phyloP scores from a whole-genome alignment of 1,140 invertebrate genomes.

The Psix sp. region DNA sequence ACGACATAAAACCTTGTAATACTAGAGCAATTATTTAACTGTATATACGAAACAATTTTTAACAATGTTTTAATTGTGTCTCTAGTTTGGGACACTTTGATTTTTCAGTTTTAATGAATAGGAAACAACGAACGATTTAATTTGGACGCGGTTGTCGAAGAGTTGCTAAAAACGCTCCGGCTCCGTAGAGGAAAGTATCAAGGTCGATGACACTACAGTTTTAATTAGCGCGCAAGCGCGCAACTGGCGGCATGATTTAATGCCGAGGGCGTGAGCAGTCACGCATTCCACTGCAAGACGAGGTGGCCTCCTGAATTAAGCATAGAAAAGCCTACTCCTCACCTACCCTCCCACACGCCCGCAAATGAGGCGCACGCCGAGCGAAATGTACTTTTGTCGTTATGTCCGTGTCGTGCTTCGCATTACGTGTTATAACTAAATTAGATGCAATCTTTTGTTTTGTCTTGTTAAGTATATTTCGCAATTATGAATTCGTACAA shows the following conservation, averaged over 20 bases:
- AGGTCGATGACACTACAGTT: slow-evolving; percentile 59
- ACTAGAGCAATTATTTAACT: no score
- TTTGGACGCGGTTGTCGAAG: no score
- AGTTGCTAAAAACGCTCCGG: slow-evolving; percentile 8
- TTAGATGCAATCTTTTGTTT: slow-evolving; percentile 51
- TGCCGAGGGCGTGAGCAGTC: slow-evolving; percentile 56
- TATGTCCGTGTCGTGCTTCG: slow-evolving; percentile 33
- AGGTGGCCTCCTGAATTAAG: slow-evolving; percentile 50
- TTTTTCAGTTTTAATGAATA: no score
- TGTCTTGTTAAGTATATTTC: slow-evolving; percentile 39
- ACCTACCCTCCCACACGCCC: neutral
- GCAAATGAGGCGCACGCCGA: slow-evolving; percentile 24
- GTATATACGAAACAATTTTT: no score
- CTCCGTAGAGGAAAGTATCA: slow-evolving; percentile 12
- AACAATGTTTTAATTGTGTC: no score
- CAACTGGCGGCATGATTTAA: slow-evolving; percentile 55
- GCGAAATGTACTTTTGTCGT: slow-evolving; percentile 53
- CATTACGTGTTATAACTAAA: slow-evolving; percentile 42
- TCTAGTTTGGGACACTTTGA: no score
- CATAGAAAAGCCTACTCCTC: slow-evolving; percentile 37
- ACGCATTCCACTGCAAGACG: slow-evolving; percentile 56
- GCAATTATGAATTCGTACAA: slow-evolving; percentile 36
- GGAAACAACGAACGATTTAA: no score
- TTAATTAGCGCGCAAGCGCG: slow-evolving; percentile 58
- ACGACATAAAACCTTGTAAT: no score